Percentiles rank a stretch among this genome's conserved stretches.
These are phyloP conservation scores for Poecilia wingei DNA, from an alignment of 2,797 vertebrate species.

Conservation along the genomic window DNA sequence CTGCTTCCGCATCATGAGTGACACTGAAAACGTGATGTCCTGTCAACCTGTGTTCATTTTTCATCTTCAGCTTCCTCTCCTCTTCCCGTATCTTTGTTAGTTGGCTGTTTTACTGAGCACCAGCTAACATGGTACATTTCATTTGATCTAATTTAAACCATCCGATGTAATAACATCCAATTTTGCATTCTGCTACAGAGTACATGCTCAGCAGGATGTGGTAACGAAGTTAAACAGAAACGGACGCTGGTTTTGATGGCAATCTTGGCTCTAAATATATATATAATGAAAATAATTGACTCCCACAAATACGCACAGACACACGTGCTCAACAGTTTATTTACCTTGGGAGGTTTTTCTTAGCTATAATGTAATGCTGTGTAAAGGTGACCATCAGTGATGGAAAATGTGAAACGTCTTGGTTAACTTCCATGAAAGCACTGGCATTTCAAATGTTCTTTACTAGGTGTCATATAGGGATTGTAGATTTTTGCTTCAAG, in stretches of 20 bases:
- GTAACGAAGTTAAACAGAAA: slow-evolving; percentile 64
- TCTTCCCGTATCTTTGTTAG: slow-evolving; percentile 7
- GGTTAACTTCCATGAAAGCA: not conserved
- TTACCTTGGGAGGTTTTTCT: not conserved
- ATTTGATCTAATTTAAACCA: slow-evolving; percentile 72
- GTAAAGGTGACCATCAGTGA: not conserved
- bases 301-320: not conserved
- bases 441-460: not conserved
- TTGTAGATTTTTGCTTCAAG: not conserved
- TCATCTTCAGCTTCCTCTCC: slow-evolving; percentile 7
- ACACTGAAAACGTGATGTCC: slow-evolving; percentile 23
- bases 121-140: slow-evolving; percentile 56
- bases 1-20: slow-evolving; percentile 11
- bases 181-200: slow-evolving; percentile 45
- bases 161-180: slow-evolving; percentile 64
- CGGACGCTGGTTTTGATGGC: slow-evolving; percentile 54
- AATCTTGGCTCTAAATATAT: slow-evolving; percentile 27
- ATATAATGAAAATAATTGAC: not conserved
- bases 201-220: slow-evolving; percentile 33
- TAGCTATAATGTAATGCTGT: not conserved
- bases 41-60: slow-evolving; percentile 16
- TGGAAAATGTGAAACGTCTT: not conserved
- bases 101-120: slow-evolving; percentile 54
- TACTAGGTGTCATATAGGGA: not conserved
- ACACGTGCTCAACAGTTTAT: not conserved